These are phyloP conservation scores for Nothoprocta pentlandii DNA, from an alignment of 2,113 vertebrate genomes.

Conservation along the genomic window DNA sequence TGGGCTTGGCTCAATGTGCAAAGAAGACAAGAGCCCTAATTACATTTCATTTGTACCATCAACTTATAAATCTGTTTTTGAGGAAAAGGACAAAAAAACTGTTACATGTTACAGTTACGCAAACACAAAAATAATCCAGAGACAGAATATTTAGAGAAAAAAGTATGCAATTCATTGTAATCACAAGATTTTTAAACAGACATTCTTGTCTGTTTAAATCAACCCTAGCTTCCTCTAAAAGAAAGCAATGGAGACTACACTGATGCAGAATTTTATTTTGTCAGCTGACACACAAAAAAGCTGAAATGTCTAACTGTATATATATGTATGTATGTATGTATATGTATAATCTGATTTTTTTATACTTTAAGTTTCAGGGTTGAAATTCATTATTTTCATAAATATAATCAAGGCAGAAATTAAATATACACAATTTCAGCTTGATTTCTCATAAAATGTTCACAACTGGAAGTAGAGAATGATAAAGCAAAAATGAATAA, in stretches of 20 bases:
- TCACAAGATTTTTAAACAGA: not conserved
- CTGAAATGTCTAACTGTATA: not conserved
- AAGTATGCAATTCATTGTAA: not conserved
- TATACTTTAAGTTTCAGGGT: accelerated
- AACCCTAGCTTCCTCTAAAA: not conserved
- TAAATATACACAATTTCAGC: not conserved
- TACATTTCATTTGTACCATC: not conserved
- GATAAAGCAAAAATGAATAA: not conserved
- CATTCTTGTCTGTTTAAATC: not conserved
- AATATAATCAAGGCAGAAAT: not conserved
- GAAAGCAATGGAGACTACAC: not conserved
- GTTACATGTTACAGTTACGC: not conserved
- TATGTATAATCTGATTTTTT: not conserved
- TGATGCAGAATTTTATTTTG: not conserved
- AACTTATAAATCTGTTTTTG: not conserved
- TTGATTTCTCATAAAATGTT: not conserved
- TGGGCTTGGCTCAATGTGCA: not conserved
- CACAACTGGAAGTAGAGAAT: not conserved
- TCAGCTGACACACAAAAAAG: not conserved
- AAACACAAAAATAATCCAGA: not conserved
- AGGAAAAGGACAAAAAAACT: not conserved
- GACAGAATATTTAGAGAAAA: not conserved
- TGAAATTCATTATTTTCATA: not conserved
- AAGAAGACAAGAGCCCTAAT: not conserved
- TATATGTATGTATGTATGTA: not conserved